phyloP scores from a whole-genome alignment of 2,797 vertebrate species.

The Lepilemur septentrionalis region DNA sequence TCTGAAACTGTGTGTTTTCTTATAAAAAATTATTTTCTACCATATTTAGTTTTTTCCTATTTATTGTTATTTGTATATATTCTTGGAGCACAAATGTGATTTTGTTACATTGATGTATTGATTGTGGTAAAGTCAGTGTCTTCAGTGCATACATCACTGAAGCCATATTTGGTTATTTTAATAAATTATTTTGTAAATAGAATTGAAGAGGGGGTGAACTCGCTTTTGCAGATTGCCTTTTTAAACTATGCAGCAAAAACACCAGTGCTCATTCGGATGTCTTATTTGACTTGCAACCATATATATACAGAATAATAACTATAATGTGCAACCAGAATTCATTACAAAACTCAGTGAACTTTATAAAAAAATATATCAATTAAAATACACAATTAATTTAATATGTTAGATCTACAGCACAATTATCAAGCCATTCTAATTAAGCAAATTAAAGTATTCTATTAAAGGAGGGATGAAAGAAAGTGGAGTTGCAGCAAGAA shows the following conservation, averaged over 20 bases:
- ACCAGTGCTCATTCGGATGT: background rate
- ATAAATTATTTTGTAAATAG: background rate
- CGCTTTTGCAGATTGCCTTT: background rate
- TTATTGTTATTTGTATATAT: background rate
- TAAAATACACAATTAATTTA: constrained; percentile 36
- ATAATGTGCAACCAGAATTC: background rate
- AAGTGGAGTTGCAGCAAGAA: background rate
- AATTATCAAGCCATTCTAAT: background rate
- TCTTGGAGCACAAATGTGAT: background rate
- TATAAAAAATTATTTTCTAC: background rate
- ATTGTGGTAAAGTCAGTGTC: background rate
- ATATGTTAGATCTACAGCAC: background rate
- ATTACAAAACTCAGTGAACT: background rate
- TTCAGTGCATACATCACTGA: background rate
- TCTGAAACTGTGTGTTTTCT: background rate
- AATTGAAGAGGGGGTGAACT: background rate
- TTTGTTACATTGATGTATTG: background rate
- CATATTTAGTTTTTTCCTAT: background rate
- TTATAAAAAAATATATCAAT: background rate
- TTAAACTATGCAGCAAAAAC: background rate
- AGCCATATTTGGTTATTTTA: background rate
- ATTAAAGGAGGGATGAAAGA: background rate
- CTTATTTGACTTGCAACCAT: background rate
- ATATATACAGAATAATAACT: background rate
- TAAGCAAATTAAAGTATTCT: background rate